These are phyloP conservation scores for Ceratothoa steindachneri DNA, from an alignment of 2,888 invertebrate species.

Conservation along the genomic window DNA sequence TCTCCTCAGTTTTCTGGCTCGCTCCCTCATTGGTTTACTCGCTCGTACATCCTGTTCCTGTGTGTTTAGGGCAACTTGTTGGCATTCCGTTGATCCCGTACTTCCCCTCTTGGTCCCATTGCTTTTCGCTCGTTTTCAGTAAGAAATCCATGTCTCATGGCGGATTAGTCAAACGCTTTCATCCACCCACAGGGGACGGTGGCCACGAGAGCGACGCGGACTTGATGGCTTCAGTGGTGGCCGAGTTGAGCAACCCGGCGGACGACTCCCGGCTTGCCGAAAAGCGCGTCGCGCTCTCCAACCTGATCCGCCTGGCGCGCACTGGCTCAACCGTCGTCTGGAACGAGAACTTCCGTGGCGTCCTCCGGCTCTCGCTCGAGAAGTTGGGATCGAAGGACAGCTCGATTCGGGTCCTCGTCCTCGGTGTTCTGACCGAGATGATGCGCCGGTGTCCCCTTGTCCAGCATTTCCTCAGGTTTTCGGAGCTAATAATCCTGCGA, in stretches of 20 bases:
- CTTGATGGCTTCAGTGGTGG: slow-evolving; percentile 49
- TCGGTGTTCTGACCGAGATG: slow-evolving; percentile 78
- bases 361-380: slow-evolving; percentile 66
- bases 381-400: slow-evolving; percentile 64
- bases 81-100: too few species aligned
- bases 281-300: slow-evolving; percentile 52
- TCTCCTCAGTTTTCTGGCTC: too few species aligned
- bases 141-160: too few species aligned
- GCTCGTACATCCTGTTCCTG: too few species aligned
- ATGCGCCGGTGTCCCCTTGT: slow-evolving; percentile 75
- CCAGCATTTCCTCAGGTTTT: slow-evolving; percentile 67
- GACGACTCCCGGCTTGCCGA: slow-evolving; percentile 48
- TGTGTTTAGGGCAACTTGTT: too few species aligned
- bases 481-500: slow-evolving; percentile 79
- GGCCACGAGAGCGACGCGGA: slow-evolving; percentile 49
- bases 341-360: slow-evolving; percentile 57
- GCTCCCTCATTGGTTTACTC: too few species aligned
- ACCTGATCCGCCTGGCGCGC: slow-evolving; percentile 55
- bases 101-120: too few species aligned
- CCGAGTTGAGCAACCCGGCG: slow-evolving; percentile 48
- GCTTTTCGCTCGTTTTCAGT: too few species aligned
- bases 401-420: slow-evolving; percentile 59
- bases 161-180: too few species aligned
- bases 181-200: slow-evolving; percentile 25
- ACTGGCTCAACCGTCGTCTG: slow-evolving; percentile 56